Base-by-base conservation (phyloP, 2,113 vertebrate species). In the Chascanopsetta lugubris region DNA sequence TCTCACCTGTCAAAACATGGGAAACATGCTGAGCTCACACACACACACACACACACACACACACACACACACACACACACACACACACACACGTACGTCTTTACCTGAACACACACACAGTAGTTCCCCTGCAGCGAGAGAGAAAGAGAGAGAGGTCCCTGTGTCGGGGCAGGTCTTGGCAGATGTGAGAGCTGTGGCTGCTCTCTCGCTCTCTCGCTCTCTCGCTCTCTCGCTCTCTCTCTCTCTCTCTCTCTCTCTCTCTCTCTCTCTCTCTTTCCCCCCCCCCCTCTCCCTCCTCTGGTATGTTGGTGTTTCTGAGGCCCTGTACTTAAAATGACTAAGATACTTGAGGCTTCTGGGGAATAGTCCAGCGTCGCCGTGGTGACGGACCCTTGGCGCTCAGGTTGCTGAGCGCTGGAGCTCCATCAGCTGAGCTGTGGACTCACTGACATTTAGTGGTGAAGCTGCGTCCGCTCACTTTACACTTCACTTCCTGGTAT, bases 301-400 rank as follows among this genome's bases (percentile, higher is more conserved):
- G 78, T 85, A 82, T 82, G 89, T 84, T 55, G 76, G 83, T 83
- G n/a, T 79, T 77, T 51, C 4, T 3, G 18, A 3, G 78, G 86
- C 76, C 82, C 89, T 89, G 77, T 84, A 87, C 63, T 91, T 92
- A 87, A 89, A 74, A 85, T 89, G 74, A 80, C 84, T 90, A 79
- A 79, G 88, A 89, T 89, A 77, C 72, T 82, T 87, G 38, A 50
- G 69, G 84, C 75, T 85, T 86, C 5, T 48, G 67, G 77, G 71
- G 71, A 50, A 54, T 54, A 70, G 75, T 79, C 73, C 65, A 71
- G 11, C 50, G 46, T 61, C 75, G 47, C 24, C 1, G 40, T 21
- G 69, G 18, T 71, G 54, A 51, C 10, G 0, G 58, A 62, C 65
- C 15, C 57, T 79, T 42, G 53, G 42, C 50, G 67, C 57, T 61